Percentiles rank a stretch among this genome's conserved stretches.
phyloP scores from a whole-genome alignment of 2,888 invertebrate species.

The Ornithoptera alexandrae region DNA sequence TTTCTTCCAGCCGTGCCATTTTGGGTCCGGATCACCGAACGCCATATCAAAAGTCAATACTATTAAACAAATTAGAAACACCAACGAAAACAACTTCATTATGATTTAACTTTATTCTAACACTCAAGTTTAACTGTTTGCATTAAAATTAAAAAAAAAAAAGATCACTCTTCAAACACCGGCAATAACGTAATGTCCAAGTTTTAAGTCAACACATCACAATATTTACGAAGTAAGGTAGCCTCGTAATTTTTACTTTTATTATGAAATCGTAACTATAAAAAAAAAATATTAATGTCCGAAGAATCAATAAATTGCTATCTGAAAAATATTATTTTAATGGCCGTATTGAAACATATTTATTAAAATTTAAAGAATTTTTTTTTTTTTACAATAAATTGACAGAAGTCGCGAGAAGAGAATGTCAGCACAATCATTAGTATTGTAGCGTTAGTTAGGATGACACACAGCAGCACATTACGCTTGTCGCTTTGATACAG shows the following conservation, averaged over 20 bases:
- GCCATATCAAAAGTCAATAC: constrained; percentile 37
- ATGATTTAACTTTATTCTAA: background rate
- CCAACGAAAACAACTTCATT: constrained; percentile 5
- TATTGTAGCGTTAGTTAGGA: too few relatives aligned
- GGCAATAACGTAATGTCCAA: too few relatives aligned
- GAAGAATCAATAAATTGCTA: background rate
- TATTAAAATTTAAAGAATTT: background rate
- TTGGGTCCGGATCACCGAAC: constrained; percentile 44
- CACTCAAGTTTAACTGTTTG: background rate
- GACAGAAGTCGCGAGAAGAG: too few relatives aligned
- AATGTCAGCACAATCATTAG: too few relatives aligned
- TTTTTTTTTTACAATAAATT: too few relatives aligned
- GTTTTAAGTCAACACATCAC: too few relatives aligned
- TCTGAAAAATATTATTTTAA: background rate
- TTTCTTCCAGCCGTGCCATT: constrained; percentile 49
- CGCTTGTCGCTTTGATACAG: too few relatives aligned
- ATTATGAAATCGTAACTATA: background rate
- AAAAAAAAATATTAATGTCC: background rate
- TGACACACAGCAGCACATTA: too few relatives aligned
- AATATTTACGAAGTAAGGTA: too few relatives aligned
- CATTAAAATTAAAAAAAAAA: too few relatives aligned
- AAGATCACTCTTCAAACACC: too few relatives aligned
- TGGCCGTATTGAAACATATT: background rate
- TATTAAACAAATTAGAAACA: constrained; percentile 19
- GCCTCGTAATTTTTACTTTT: background rate